phyloP scores from a whole-genome alignment of 2,888 invertebrate genomes.

The Drosophila nr. medialis region DNA sequence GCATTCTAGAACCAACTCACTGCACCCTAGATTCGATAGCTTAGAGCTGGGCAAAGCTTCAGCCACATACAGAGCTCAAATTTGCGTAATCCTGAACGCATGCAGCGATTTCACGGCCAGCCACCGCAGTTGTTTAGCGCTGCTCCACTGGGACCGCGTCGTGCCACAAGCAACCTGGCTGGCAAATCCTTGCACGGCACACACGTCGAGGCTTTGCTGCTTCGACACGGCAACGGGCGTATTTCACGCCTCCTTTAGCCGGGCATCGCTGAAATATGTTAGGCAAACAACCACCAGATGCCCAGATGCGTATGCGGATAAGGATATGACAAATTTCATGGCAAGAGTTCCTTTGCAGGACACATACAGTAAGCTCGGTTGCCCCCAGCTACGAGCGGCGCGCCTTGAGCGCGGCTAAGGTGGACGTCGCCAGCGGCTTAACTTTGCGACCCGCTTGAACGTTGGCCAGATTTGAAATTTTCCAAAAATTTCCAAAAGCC shows the following conservation, averaged over 20 bases:
- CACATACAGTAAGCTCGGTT: conserved; percentile 4
- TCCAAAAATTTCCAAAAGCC: conserved; percentile 53
- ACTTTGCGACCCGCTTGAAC: conserved; percentile 44
- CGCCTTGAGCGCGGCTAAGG: conserved; percentile 47
- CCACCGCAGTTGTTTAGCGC: conserved; percentile 50
- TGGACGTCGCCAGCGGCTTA: conserved; percentile 76
- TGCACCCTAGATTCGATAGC: background rate
- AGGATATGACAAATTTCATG: conserved; percentile 78
- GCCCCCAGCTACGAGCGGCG: background rate
- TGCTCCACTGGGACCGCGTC: conserved; percentile 49
- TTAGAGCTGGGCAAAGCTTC: background rate
- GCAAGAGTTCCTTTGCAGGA: conserved; percentile 41
- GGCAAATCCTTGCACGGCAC: conserved; percentile 37
- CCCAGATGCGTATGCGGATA: conserved; percentile 64
- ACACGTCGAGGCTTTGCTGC: conserved; percentile 66
- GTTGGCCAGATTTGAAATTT: conserved; percentile 47
- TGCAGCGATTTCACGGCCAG: conserved; percentile 69
- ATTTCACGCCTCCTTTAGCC: conserved; percentile 76
- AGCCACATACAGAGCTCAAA: conserved; percentile 16
- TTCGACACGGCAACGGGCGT: conserved; percentile 63
- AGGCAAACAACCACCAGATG: conserved; percentile 54
- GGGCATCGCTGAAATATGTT: conserved; percentile 46
- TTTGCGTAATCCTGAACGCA: conserved; percentile 67
- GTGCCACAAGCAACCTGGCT: conserved; percentile 11
- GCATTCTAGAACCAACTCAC: too few species aligned